Evolutionary conservation across 2,888 invertebrate genomes (phyloP).

Genomic region (Lasioglossum pauxillum): DNA sequence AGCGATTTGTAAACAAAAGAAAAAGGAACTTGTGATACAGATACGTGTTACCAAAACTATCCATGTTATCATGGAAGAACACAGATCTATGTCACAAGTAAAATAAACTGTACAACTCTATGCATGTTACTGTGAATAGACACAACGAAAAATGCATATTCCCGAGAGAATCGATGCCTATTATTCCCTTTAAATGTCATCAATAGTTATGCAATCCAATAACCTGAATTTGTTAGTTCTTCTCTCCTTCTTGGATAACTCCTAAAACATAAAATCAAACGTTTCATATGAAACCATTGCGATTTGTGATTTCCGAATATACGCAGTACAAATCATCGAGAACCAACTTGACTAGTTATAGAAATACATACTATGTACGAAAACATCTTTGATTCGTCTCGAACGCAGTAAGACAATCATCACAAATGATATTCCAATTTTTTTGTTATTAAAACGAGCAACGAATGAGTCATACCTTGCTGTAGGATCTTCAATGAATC

Average conservation of each 20-base stretch:
- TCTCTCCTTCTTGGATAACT: not conserved
- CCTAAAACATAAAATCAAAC: constrained; percentile 4
- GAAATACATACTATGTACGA: not conserved
- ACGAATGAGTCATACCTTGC: constrained; percentile 20
- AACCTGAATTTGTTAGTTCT: constrained; percentile 26
- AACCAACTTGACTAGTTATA: not conserved
- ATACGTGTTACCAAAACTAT: not conserved
- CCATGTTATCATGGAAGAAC: not conserved
- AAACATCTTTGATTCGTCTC: constrained; percentile 12
- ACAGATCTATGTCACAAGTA: constrained; percentile 23
- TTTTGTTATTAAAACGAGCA: not conserved
- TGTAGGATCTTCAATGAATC: not conserved
- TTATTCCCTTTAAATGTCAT: constrained; percentile 12
- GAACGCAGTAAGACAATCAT: not conserved
- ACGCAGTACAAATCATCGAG: constrained; percentile 13
- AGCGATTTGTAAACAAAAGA: not conserved
- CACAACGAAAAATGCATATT: not conserved
- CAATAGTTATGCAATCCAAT: constrained; percentile 34
- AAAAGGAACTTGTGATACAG: constrained; percentile 16
- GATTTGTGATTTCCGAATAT: not conserved
- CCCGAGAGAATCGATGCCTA: not conserved
- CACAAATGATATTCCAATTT: not conserved
- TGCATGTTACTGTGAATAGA: constrained; percentile 24
- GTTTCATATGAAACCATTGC: not conserved
- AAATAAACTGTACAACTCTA: not conserved